A percentile compares a stretch with the other conserved stretches of the same genome.
Conservation (phyloP, 2,113 vertebrate species). For the Corythaixoides concolor region DNA sequence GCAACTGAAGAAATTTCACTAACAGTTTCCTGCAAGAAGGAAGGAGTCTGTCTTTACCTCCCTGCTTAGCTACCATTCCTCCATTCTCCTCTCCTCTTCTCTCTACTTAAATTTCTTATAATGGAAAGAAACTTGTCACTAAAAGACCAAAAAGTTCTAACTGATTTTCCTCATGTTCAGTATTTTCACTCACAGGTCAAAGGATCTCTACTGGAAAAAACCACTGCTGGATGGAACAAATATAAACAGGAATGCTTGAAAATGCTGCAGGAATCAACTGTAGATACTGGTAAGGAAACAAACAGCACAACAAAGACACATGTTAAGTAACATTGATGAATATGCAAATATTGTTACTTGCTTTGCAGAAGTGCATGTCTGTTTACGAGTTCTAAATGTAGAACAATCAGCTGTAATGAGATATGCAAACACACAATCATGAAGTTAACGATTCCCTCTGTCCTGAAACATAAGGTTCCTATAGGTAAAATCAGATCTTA, state of each 20-base stretch:
- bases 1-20: background rate
- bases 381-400: background rate
- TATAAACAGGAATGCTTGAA: conserved; percentile 86
- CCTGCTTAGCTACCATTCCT: background rate
- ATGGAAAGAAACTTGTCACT: background rate
- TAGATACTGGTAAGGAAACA: conserved; percentile 73
- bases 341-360: background rate
- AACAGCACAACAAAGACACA: background rate
- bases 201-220: conserved; percentile 81
- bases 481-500: background rate
- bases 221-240: conserved; percentile 80
- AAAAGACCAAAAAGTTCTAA: background rate
- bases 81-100: background rate
- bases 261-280: conserved; percentile 64
- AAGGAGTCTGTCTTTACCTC: background rate
- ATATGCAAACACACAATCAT: background rate
- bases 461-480: background rate
- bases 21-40: background rate
- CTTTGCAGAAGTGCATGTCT: background rate
- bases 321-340: background rate
- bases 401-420: background rate
- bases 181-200: conserved; percentile 73
- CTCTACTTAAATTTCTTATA: background rate
- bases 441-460: background rate
- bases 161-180: background rate